Percentiles rank a stretch among this genome's conserved stretches.
These are phyloP conservation scores for Eristalis intricaria DNA, from an alignment of 2,888 invertebrate species.

Conservation along the genomic window DNA sequence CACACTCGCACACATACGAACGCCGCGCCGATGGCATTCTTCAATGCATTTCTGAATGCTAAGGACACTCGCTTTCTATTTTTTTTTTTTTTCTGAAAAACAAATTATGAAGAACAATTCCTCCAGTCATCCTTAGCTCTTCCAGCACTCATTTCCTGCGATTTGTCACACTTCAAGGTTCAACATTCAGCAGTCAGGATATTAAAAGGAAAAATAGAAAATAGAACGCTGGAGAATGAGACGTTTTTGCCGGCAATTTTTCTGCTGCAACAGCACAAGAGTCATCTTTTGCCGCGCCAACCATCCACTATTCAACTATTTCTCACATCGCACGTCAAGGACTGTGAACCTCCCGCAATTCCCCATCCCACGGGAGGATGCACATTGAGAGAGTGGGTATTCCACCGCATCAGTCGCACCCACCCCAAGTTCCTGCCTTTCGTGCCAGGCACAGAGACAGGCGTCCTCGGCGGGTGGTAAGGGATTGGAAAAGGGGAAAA, in stretches of 20 bases:
- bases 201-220: slow-evolving; percentile 37
- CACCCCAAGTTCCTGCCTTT: neutral
- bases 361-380: slow-evolving; percentile 2
- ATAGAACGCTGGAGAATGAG: neutral
- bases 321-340: slow-evolving; percentile 35
- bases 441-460: neutral
- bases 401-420: neutral
- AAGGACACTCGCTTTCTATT: neutral
- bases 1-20: neutral
- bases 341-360: slow-evolving; percentile 21
- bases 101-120: slow-evolving; percentile 30
- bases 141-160: slow-evolving; percentile 55
- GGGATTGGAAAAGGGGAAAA: neutral
- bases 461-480: slow-evolving; percentile 27
- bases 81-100: neutral
- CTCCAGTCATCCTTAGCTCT: slow-evolving; percentile 38
- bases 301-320: slow-evolving; percentile 41
- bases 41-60: neutral
- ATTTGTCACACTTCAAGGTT: slow-evolving; percentile 71
- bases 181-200: slow-evolving; percentile 53
- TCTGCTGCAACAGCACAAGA: slow-evolving; percentile 43
- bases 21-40: neutral
- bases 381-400: slow-evolving; percentile 6
- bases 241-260: slow-evolving; percentile 38
- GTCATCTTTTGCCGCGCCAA: slow-evolving; percentile 26